Evolutionary conservation across 2,113 vertebrate genomes (phyloP).

Genomic region (Mobula birostris): DNA sequence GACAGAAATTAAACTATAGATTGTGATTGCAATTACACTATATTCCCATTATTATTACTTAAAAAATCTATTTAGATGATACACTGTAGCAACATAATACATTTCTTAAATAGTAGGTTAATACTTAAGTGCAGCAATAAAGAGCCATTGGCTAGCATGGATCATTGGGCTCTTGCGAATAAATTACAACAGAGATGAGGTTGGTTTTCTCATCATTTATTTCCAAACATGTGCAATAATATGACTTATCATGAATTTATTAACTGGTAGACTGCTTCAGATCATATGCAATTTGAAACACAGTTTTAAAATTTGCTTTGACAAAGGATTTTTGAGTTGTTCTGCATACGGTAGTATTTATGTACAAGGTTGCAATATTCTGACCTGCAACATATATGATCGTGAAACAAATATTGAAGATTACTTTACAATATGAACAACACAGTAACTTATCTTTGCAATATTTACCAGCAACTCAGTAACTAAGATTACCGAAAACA

Average conservation of each 20-base stretch:
- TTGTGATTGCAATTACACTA: constrained; percentile 21
- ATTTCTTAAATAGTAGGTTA: constrained; percentile 30
- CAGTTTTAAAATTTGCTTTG: not conserved
- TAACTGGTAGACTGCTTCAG: constrained; percentile 27
- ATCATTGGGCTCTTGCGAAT: constrained; percentile 19
- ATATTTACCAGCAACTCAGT: not conserved
- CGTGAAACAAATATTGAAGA: not conserved
- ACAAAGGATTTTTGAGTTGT: not conserved
- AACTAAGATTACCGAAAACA: not conserved
- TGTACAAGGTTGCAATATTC: not conserved
- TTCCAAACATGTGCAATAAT: constrained; percentile 12
- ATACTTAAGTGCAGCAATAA: constrained; percentile 26
- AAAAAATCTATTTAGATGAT: constrained; percentile 22
- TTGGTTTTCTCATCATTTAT: constrained; percentile 19
- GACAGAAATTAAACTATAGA: constrained; percentile 24
- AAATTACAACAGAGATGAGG: constrained; percentile 28
- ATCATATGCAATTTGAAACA: constrained; percentile 11
- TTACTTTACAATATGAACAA: not conserved
- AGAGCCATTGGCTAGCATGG: not conserved
- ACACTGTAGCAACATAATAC: constrained; percentile 28
- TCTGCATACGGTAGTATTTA: not conserved
- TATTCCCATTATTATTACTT: constrained; percentile 18
- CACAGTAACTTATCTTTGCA: not conserved
- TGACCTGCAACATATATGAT: not conserved
- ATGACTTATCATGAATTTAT: constrained; percentile 25